A percentile compares a stretch with the other conserved stretches of the same genome.
Conservation (phyloP, 2,797 vertebrate species). For the Hyperoplus immaculatus region DNA sequence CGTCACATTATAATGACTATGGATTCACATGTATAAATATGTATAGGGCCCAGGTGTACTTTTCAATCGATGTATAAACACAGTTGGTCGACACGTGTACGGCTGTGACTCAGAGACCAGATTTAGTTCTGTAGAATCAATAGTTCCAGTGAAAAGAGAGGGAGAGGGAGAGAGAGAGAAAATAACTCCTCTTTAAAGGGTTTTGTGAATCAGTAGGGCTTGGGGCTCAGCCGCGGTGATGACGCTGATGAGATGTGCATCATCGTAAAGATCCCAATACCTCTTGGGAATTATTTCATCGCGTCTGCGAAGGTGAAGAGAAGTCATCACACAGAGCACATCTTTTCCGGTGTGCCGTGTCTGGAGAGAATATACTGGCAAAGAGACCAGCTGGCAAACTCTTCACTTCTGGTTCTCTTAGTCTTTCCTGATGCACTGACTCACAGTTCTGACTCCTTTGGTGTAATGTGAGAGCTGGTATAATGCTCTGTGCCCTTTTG, state of each 20-base stretch:
- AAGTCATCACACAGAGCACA: constrained; percentile 44
- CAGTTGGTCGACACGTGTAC: constrained; percentile 21
- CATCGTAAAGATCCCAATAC: constrained; percentile 34
- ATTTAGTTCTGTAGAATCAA: constrained; percentile 40
- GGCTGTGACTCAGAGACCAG: constrained; percentile 30
- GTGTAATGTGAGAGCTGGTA: constrained; percentile 50
- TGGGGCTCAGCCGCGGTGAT: constrained; percentile 23
- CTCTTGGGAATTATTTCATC: constrained; percentile 49
- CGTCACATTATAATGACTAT: neutral
- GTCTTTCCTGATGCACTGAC: constrained; percentile 50
- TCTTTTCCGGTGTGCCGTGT: constrained; percentile 36
- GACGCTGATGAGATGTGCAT: constrained; percentile 34
- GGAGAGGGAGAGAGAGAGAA: constrained; percentile 41
- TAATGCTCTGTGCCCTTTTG: constrained; percentile 19
- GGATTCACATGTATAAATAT: neutral
- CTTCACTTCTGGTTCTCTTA: constrained; percentile 29
- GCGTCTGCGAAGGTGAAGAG: constrained; percentile 41
- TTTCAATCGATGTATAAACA: constrained; percentile 22
- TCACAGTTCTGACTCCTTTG: constrained; percentile 43
- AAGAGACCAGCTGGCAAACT: constrained; percentile 58
- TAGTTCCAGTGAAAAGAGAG: constrained; percentile 35
- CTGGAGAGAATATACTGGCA: constrained; percentile 43
- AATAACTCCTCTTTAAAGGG: constrained; percentile 41
- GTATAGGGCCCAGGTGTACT: constrained; percentile 12
- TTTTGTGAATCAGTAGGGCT: constrained; percentile 49